phyloP scores from a whole-genome alignment of 2,888 invertebrate species.

The Amblyjoppa proteus region DNA sequence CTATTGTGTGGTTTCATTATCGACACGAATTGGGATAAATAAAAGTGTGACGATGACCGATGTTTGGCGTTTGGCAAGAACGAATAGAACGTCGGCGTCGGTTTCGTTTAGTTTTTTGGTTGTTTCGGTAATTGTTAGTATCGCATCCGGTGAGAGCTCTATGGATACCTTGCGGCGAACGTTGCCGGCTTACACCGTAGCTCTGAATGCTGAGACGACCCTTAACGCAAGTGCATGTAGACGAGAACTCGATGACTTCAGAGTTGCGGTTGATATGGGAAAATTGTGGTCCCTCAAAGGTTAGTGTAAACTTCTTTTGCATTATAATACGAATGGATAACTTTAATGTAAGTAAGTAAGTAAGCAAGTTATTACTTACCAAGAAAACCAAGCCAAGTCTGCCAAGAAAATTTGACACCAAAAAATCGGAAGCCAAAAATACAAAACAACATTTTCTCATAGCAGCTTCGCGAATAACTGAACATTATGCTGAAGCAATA shows the following conservation, averaged over 20 bases:
- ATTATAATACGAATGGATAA: not conserved
- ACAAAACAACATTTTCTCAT: too few species aligned
- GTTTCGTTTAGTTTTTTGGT: slow-evolving; percentile 24
- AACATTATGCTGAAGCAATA: too few species aligned
- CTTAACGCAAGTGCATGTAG: slow-evolving; percentile 80
- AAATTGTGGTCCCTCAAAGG: slow-evolving; percentile 66
- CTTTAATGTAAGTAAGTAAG: too few species aligned
- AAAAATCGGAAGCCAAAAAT: too few species aligned
- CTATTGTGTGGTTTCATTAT: not conserved
- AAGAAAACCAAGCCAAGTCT: too few species aligned
- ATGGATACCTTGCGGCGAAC: slow-evolving; percentile 70
- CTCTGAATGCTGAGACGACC: slow-evolving; percentile 62
- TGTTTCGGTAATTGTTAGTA: not conserved
- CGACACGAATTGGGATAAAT: not conserved
- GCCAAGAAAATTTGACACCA: too few species aligned
- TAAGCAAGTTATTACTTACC: too few species aligned
- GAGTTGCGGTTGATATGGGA: slow-evolving; percentile 83
- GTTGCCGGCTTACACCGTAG: slow-evolving; percentile 79
- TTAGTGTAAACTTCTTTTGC: slow-evolving; percentile 77
- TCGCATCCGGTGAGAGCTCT: slow-evolving; percentile 42
- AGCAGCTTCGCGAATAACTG: too few species aligned
- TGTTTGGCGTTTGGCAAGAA: not conserved
- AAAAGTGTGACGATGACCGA: slow-evolving; percentile 7
- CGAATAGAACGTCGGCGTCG: not conserved
- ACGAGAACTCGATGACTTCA: slow-evolving; percentile 83